phyloP scores from a whole-genome alignment of 2,888 invertebrate genomes.

The Ochropacha duplaris region DNA sequence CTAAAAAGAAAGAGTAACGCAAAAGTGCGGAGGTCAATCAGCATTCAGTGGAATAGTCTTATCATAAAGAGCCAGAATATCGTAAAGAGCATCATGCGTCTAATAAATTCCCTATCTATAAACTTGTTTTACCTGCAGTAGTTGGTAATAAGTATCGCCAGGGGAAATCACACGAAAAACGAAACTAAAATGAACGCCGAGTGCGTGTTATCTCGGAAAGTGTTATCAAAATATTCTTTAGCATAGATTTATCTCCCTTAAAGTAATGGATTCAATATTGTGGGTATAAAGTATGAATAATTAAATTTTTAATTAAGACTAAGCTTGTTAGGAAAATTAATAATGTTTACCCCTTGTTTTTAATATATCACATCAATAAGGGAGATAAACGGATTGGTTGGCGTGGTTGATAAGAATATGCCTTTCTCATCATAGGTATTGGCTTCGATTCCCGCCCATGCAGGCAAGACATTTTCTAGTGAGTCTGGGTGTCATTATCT shows the following conservation, averaged over 20 bases:
- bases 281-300: neutral
- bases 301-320: neutral
- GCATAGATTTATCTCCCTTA: no score
- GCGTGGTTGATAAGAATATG: no score
- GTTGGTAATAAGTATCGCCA: constrained; percentile 40
- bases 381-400: no score
- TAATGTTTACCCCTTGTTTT: no score
- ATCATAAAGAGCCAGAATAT: neutral
- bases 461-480: no score
- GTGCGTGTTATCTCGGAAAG: constrained; percentile 2
- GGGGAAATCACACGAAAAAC: constrained; percentile 66
- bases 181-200: constrained; percentile 40
- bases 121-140: constrained; percentile 28
- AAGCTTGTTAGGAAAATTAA: neutral
- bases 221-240: constrained; percentile 18
- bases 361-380: no score
- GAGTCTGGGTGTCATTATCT: no score
- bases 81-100: neutral
- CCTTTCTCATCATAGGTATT: no score
- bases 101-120: constrained; percentile 20
- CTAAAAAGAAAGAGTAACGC: no score
- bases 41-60: neutral
- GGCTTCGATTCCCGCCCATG: no score
- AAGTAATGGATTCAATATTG: neutral
- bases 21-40: no score